These are phyloP conservation scores for Agrotis segetum DNA, from an alignment of 2,888 invertebrate genomes.

Conservation along the genomic window DNA sequence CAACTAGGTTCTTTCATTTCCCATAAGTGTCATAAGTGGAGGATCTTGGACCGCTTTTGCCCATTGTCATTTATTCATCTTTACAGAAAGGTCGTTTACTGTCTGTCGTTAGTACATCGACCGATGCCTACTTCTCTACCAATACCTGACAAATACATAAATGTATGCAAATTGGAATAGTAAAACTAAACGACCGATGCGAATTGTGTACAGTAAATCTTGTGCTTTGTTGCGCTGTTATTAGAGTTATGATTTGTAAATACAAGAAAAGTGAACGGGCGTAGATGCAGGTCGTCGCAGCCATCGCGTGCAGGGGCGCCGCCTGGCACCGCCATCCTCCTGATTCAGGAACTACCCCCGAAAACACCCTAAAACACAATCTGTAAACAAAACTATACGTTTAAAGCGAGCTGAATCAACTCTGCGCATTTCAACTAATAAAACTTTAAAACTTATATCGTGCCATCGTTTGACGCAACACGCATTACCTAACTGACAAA, in stretches of 20 bases:
- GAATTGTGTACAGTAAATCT: slow-evolving; percentile 72
- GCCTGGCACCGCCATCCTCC: slow-evolving; percentile 91
- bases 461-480: slow-evolving; percentile 69
- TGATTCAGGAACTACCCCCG: slow-evolving; percentile 83
- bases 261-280: slow-evolving; percentile 65
- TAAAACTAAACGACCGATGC: slow-evolving; percentile 71
- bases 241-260: slow-evolving; percentile 77
- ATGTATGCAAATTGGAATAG: slow-evolving; percentile 71
- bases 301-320: slow-evolving; percentile 84
- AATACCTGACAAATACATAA: slow-evolving; percentile 56
- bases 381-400: slow-evolving; percentile 82
- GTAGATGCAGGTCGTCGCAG: slow-evolving; percentile 79
- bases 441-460: slow-evolving; percentile 71
- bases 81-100: slow-evolving; percentile 41
- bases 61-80: slow-evolving; percentile 47
- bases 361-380: slow-evolving; percentile 75
- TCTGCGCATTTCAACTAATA: slow-evolving; percentile 68
- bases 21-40: too few relatives aligned
- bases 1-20: too few relatives aligned
- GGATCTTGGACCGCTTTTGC: too few relatives aligned
- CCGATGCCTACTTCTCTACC: slow-evolving; percentile 38
- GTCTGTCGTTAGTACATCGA: slow-evolving; percentile 50
- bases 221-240: slow-evolving; percentile 73
- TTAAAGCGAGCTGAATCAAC: slow-evolving; percentile 66
- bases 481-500: slow-evolving; percentile 59